These are phyloP conservation scores for Siniperca scherzeri DNA, from an alignment of 2,797 vertebrate genomes.

Conservation along the genomic window DNA sequence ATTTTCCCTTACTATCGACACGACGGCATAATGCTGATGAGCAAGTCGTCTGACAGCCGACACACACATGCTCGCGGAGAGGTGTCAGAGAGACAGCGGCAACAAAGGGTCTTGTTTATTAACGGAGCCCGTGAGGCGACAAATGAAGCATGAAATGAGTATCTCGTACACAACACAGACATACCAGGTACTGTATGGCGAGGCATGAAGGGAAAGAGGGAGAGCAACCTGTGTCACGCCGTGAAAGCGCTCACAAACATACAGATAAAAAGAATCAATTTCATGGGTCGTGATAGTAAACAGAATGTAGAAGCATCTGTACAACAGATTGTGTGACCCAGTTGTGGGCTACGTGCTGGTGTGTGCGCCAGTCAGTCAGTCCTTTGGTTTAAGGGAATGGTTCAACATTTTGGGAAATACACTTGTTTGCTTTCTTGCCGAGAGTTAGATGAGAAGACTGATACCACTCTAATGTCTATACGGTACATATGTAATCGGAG, in stretches of 20 bases:
- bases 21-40: conserved; percentile 32
- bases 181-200: conserved; percentile 64
- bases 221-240: conserved; percentile 57
- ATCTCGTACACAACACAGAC: conserved; percentile 67
- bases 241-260: conserved; percentile 68
- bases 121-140: conserved; percentile 71
- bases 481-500: not conserved
- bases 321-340: conserved; percentile 57
- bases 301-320: conserved; percentile 61
- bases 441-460: not conserved
- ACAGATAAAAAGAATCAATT: conserved; percentile 81
- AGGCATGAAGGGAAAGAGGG: conserved; percentile 44
- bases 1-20: conserved; percentile 31
- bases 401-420: not conserved
- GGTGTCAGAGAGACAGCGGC: conserved; percentile 45
- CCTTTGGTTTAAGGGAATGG: conserved; percentile 10
- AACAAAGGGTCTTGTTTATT: conserved; percentile 79
- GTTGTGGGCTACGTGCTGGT: conserved; percentile 26
- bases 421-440: not conserved
- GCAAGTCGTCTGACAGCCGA: conserved; percentile 51
- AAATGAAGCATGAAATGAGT: conserved; percentile 84
- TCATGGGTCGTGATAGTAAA: conserved; percentile 74
- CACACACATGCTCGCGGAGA: not conserved
- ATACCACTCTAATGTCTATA: not conserved
- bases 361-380: conserved; percentile 12